phyloP scores from a whole-genome alignment of 2,888 invertebrate species.

The Microplitis manilae region DNA sequence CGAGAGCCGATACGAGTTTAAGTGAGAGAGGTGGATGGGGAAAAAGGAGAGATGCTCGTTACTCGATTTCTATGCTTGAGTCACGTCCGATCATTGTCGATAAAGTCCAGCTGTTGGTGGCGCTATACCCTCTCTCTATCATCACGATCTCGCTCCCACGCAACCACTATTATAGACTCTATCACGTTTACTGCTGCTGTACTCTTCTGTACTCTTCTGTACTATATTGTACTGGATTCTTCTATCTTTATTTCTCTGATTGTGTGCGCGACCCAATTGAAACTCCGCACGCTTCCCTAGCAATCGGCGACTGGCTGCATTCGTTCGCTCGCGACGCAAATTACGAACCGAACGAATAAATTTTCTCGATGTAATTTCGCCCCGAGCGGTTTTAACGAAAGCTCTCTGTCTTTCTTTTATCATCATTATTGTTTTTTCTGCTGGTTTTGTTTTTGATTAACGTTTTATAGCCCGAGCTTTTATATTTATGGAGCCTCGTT shows the following conservation, averaged over 20 bases:
- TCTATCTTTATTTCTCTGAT: conserved; percentile 9
- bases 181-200: background rate
- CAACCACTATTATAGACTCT: background rate
- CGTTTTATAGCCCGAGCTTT: background rate
- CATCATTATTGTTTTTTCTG: background rate
- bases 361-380: conserved; percentile 32
- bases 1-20: background rate
- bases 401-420: conserved; percentile 2
- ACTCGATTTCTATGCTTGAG: conserved; percentile 42
- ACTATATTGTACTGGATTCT: background rate
- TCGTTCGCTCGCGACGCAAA: conserved; percentile 40
- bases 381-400: conserved; percentile 19
- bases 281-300: conserved; percentile 40
- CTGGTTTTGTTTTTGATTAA: background rate
- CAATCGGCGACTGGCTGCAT: conserved; percentile 30
- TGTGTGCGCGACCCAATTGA: conserved; percentile 37
- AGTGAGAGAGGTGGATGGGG: background rate
- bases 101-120: conserved; percentile 38
- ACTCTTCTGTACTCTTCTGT: background rate
- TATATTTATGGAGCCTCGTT: conserved; percentile 1
- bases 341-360: conserved; percentile 41
- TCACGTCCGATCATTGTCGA: conserved; percentile 42
- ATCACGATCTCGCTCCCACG: background rate
- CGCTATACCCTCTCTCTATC: conserved; percentile 8
- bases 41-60: conserved; percentile 26